phyloP scores from a whole-genome alignment of 2,113 vertebrate genomes.

The Vireo altiloquus region DNA sequence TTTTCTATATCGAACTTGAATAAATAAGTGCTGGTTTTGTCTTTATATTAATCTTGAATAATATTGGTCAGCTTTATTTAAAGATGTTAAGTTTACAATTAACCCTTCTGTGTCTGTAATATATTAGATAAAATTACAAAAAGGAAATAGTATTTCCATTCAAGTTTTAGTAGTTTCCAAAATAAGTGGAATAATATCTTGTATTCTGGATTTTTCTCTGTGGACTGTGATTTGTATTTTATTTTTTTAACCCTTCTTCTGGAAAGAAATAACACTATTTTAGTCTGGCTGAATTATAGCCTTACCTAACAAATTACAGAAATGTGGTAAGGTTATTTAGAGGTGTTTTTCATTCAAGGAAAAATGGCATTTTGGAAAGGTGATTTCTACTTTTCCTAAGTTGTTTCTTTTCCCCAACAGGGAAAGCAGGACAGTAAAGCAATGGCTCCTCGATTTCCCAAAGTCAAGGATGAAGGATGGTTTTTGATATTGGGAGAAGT shows the following conservation, averaged over 20 bases:
- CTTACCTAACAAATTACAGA: not conserved
- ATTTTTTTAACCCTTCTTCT: not conserved
- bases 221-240: not conserved
- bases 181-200: not conserved
- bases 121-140: not conserved
- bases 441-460: conserved; percentile 88
- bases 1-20: not conserved
- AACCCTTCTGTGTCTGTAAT: not conserved
- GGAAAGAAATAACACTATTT: not conserved
- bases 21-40: not conserved
- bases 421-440: conserved; percentile 91
- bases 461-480: conserved; percentile 96
- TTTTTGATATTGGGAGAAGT: conserved; percentile 92
- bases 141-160: not conserved
- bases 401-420: conserved; percentile 69
- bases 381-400: not conserved
- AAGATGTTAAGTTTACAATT: not conserved
- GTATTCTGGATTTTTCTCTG: not conserved
- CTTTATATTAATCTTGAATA: conserved; percentile 1
- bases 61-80: not conserved
- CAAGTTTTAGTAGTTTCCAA: not conserved
- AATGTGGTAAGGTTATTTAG: not conserved
- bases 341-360: not conserved
- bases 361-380: not conserved
- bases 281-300: not conserved